phyloP scores from a whole-genome alignment of 2,113 vertebrate species.

The Apeltes quadracus region DNA sequence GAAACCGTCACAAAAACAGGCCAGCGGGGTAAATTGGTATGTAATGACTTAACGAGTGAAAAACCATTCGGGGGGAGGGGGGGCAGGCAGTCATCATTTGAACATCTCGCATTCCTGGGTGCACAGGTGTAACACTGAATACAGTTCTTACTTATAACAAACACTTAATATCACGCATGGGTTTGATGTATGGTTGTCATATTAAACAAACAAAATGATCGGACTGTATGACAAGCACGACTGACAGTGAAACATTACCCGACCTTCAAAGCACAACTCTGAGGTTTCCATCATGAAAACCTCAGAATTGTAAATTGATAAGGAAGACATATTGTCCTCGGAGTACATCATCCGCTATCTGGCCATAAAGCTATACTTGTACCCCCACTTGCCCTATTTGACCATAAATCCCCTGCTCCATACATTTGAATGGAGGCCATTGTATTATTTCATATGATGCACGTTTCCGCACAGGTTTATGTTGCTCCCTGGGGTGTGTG shows the following conservation, averaged over 20 bases:
- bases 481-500: slow-evolving; percentile 26
- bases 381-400: slow-evolving; percentile 56
- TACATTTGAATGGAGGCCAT: slow-evolving; percentile 69
- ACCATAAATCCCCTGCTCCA: slow-evolving; percentile 61
- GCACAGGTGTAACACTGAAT: slow-evolving; percentile 24
- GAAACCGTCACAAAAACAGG: slow-evolving; percentile 69
- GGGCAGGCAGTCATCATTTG: background rate
- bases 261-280: slow-evolving; percentile 4
- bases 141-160: background rate
- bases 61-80: slow-evolving; percentile 18
- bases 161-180: background rate
- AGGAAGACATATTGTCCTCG: slow-evolving; percentile 58
- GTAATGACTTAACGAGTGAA: slow-evolving; percentile 63
- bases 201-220: slow-evolving; percentile 7
- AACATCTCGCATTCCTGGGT: slow-evolving; percentile 19
- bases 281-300: slow-evolving; percentile 39
- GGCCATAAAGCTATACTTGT: slow-evolving; percentile 61
- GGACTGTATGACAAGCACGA: background rate
- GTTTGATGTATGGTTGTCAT: background rate
- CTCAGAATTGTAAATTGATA: slow-evolving; percentile 60
- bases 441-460: slow-evolving; percentile 70
- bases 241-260: slow-evolving; percentile 24
- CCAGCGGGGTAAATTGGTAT: slow-evolving; percentile 67
- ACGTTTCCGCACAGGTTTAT: slow-evolving; percentile 70
- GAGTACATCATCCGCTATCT: slow-evolving; percentile 71